Base-by-base conservation (phyloP, 2,888 invertebrate species). In the Dione juno region DNA sequence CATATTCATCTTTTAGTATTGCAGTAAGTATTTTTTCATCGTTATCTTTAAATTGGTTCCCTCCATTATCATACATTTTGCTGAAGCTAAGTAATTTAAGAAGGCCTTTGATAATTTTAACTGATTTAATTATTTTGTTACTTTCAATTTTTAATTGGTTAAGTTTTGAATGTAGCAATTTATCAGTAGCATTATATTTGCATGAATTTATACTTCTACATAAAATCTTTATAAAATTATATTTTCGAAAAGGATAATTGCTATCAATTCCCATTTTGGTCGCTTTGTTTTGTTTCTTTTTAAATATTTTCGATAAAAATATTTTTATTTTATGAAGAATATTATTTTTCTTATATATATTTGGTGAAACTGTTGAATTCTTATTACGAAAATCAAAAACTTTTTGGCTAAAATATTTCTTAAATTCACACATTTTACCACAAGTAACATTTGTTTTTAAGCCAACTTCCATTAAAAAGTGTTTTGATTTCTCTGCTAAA, bases 101-200 rank as follows among this genome's bases (percentile, higher is more conserved):
- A 78, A 57, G 77, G 3, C 86, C 87, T 74, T 89, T 89, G 1
- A 91, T 88, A 14, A 81, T 84, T 73, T 79, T 84, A 0, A 90
- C 81, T 14, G 80, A 84, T 77, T 78, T 83, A 9, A 90, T 76
- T 67, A 90, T 85, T 45, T 76, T 82, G 19, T 77, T 74, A 14
- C 85, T 84, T 82, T 89, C 88, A 5, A 61, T 57, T 66, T 83
- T 83, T 41, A 91, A 74, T 45, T 85, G 78, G 48, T 80, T 77
- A 9, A 91, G 75, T 78, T 88, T 89, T 0, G 75, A 63, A 65
- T 80, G 79, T 10, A 91, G 70, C n/a, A 69, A 52, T 75, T 77
- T 84, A 37, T 82, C 81, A 16, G 76, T 80, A 21, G 73, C 61
- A 9, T 80, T 80, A 6, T 82, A 61, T 66, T 77, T 79, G 72